Conservation (phyloP, 2,888 invertebrate genomes). For the Apocheima hispidaria region DNA sequence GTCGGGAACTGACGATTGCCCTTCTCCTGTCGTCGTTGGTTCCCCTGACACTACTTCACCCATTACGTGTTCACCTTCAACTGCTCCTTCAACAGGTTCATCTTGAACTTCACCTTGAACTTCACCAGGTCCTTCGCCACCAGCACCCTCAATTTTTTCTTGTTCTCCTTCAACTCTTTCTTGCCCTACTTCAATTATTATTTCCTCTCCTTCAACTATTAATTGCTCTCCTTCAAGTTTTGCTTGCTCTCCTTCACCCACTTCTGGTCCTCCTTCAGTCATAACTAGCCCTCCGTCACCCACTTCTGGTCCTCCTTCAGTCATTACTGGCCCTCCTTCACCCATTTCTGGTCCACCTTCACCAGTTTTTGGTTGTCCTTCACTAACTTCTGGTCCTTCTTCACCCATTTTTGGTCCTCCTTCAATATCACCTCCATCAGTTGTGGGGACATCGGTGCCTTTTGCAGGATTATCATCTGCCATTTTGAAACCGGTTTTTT, state of each 20-base stretch:
- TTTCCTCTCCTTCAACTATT: background rate
- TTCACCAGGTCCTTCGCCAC: constrained; percentile 8
- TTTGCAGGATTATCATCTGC: constrained; percentile 36
- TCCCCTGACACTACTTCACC: constrained; percentile 43
- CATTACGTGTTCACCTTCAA: constrained; percentile 43
- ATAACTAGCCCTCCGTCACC: background rate
- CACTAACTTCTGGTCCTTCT: background rate
- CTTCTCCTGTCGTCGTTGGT: constrained; percentile 48
- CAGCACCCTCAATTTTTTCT: constrained; percentile 1
- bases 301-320: background rate
- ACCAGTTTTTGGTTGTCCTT: background rate
- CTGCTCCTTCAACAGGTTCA: constrained; percentile 6
- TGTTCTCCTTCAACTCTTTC: background rate
- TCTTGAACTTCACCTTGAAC: background rate
- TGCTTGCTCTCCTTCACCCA: background rate
- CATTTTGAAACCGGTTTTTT: constrained; percentile 44
- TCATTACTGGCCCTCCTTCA: background rate
- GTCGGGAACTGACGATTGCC: constrained; percentile 37
- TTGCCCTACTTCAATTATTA: background rate
- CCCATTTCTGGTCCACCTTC: background rate
- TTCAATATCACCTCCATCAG: background rate
- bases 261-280: background rate
- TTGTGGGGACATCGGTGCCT: constrained; percentile 13
- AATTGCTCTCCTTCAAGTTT: background rate
- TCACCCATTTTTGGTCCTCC: background rate